Evolutionary conservation across 2,888 invertebrate species (phyloP).

Genomic region (Campoplex nolae): DNA sequence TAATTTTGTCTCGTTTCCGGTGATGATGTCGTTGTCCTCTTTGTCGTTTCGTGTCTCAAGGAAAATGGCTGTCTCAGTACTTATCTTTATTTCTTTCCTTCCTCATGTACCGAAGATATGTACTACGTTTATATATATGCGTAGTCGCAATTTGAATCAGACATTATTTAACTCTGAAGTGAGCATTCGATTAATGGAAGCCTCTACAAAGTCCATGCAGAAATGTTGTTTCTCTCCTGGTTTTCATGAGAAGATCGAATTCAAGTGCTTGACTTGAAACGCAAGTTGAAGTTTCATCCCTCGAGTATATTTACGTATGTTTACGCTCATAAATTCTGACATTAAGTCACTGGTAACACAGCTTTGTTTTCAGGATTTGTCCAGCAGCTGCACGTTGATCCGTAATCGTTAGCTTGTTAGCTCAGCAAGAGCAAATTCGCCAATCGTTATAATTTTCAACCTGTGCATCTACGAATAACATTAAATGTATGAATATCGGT

Average conservation of each 20-base stretch:
- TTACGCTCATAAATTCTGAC: neutral
- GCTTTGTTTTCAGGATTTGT: neutral
- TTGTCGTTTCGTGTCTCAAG: constrained; percentile 38
- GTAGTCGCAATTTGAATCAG: neutral
- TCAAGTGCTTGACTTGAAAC: neutral
- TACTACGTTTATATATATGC: neutral
- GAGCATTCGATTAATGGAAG: neutral
- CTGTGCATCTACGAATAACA: neutral
- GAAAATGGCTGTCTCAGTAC: constrained; percentile 15
- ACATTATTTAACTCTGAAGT: neutral
- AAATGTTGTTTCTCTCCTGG: neutral
- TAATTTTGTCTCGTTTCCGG: constrained; percentile 67
- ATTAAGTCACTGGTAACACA: neutral
- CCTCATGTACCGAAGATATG: neutral
- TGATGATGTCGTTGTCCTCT: constrained; percentile 59
- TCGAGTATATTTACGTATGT: neutral
- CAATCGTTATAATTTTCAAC: neutral
- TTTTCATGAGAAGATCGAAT: neutral
- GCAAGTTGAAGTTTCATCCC: neutral
- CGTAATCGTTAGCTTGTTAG: constrained; percentile 1
- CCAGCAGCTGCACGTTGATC: neutral
- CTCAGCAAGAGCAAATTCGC: neutral
- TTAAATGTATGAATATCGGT: neutral
- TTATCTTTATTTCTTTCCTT: neutral
- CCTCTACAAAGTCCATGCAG: neutral